These are phyloP conservation scores for Macroramphosus scolopax DNA, from an alignment of 2,797 vertebrate species.

Conservation along the genomic window DNA sequence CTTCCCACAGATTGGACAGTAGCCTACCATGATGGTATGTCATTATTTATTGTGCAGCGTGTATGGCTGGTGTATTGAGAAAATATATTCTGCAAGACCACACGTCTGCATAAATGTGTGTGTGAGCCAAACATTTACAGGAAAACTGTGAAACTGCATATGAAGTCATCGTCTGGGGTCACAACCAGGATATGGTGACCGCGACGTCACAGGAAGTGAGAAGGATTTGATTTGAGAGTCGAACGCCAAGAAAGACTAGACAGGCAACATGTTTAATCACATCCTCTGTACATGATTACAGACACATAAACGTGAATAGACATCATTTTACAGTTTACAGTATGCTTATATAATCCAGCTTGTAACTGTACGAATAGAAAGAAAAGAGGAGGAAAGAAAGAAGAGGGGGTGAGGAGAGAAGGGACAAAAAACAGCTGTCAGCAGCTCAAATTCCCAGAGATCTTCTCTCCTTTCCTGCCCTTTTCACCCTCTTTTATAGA, in stretches of 20 bases:
- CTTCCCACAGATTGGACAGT: slow-evolving; percentile 85
- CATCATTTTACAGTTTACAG: too few species aligned
- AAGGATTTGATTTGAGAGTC: slow-evolving; percentile 49
- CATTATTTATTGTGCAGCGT: slow-evolving; percentile 47
- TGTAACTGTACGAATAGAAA: slow-evolving; percentile 6
- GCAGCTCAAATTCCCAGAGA: slow-evolving; percentile 58
- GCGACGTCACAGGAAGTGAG: slow-evolving; percentile 64
- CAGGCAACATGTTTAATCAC: slow-evolving; percentile 9
- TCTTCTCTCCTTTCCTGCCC: slow-evolving; percentile 60
- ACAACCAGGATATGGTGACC: slow-evolving; percentile 81
- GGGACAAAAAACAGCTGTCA: slow-evolving; percentile 62
- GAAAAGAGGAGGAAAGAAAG: slow-evolving; percentile 10
- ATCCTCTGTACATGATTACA: not conserved
- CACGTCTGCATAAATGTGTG: slow-evolving; percentile 1
- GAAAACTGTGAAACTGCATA: slow-evolving; percentile 60
- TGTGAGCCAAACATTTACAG: slow-evolving; percentile 53
- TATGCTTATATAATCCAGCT: too few species aligned
- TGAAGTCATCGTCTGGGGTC: slow-evolving; percentile 48
- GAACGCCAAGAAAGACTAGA: slow-evolving; percentile 3
- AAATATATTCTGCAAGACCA: slow-evolving; percentile 9
- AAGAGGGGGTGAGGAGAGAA: slow-evolving; percentile 27
- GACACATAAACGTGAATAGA: not conserved
- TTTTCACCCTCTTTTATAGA: slow-evolving; percentile 66
- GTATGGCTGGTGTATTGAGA: slow-evolving; percentile 11
- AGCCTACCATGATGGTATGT: slow-evolving; percentile 77